Evolutionary conservation across 2,888 invertebrate genomes (phyloP).

Genomic region (Octonoba sinensis): DNA sequence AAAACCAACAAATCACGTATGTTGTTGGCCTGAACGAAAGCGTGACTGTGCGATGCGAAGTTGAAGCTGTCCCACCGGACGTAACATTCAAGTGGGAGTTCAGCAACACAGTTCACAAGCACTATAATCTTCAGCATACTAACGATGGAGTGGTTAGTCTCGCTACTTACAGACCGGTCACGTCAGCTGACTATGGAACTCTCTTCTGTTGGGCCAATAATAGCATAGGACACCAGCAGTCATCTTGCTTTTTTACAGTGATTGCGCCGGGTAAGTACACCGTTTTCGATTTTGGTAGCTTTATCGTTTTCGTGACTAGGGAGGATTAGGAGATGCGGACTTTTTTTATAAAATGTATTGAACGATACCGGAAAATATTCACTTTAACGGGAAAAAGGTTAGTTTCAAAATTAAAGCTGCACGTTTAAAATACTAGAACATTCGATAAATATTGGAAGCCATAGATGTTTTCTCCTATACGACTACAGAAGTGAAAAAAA

Average conservation of each 20-base stretch:
- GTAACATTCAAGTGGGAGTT: conserved; percentile 62
- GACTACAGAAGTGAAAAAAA: too few relatives aligned
- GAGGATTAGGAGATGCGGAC: too few relatives aligned
- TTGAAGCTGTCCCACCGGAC: conserved; percentile 49
- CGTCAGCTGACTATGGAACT: conserved; percentile 47
- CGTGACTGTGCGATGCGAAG: conserved; percentile 53
- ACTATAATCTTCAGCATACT: conserved; percentile 51
- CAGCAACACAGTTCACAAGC: conserved; percentile 60
- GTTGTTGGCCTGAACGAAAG: conserved; percentile 45
- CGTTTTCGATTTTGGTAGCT: too few relatives aligned
- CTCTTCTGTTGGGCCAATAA: conserved; percentile 62
- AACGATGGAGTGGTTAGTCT: conserved; percentile 51
- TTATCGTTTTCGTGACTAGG: too few relatives aligned
- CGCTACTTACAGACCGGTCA: conserved; percentile 48
- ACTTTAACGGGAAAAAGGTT: too few relatives aligned
- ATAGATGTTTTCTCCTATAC: too few relatives aligned
- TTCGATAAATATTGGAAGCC: too few relatives aligned
- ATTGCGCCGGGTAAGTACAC: conserved; percentile 49
- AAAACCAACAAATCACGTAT: conserved; percentile 58
- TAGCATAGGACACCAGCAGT: conserved; percentile 55
- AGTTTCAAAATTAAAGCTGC: too few relatives aligned
- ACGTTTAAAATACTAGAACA: too few relatives aligned
- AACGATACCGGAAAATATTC: too few relatives aligned
- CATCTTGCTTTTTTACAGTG: conserved; percentile 59
- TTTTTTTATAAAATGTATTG: too few relatives aligned